These are phyloP conservation scores for Moxostoma hubbsi DNA, from an alignment of 2,797 vertebrate species.

Conservation along the genomic window DNA sequence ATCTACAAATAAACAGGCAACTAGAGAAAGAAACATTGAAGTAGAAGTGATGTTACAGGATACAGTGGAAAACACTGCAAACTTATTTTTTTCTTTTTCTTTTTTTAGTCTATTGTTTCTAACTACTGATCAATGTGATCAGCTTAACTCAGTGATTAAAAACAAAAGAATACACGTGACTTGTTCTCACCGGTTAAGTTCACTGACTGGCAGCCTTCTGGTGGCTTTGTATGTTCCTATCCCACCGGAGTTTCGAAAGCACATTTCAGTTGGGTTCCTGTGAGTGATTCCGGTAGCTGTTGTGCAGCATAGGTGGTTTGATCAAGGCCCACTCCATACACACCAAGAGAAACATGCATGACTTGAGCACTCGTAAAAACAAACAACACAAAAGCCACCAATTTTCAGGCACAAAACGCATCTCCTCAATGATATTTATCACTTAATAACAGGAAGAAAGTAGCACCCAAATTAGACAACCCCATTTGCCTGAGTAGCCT, in stretches of 20 bases:
- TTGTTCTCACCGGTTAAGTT: slow-evolving; percentile 66
- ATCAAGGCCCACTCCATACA: slow-evolving; percentile 63
- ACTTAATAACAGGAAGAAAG: slow-evolving; percentile 31
- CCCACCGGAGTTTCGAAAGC: slow-evolving; percentile 81
- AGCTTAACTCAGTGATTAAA: slow-evolving; percentile 87
- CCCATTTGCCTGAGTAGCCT: slow-evolving; percentile 32
- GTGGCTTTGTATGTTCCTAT: slow-evolving; percentile 66
- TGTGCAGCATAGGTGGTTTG: slow-evolving; percentile 76
- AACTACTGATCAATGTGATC: slow-evolving; percentile 99
- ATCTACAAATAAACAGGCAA: slow-evolving; percentile 81
- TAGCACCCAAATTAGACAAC: slow-evolving; percentile 43
- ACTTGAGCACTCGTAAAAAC: too few species aligned
- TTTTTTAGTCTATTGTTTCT: slow-evolving; percentile 79
- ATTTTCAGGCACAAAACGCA: slow-evolving; percentile 7
- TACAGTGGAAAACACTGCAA: slow-evolving; percentile 96
- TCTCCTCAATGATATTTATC: slow-evolving; percentile 12
- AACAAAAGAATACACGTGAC: slow-evolving; percentile 70
- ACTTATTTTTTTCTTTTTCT: slow-evolving; percentile 71
- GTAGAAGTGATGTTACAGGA: slow-evolving; percentile 85
- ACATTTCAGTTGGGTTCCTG: slow-evolving; percentile 69
- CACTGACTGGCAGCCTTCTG: slow-evolving; percentile 90
- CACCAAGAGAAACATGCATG: slow-evolving; percentile 22
- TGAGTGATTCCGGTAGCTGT: slow-evolving; percentile 79
- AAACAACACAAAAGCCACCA: slow-evolving; percentile 19
- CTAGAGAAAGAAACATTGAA: slow-evolving; percentile 73